phyloP scores from a whole-genome alignment of 2,888 invertebrate species.

The Drosophila barbarae region DNA sequence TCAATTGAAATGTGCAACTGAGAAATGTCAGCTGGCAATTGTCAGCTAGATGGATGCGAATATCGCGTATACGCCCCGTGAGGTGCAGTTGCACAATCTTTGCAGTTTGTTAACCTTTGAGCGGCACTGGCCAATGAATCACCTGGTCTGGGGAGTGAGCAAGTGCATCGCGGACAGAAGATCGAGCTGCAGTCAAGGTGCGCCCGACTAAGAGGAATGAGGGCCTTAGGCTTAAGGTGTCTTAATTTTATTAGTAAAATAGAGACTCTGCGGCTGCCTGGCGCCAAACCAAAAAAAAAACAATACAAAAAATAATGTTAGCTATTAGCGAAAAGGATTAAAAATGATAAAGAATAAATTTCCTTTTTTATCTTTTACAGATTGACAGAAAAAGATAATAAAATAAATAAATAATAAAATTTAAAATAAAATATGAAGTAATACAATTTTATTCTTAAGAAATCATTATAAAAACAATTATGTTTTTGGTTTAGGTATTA shows the following conservation, averaged over 20 bases:
- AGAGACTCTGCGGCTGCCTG: neutral
- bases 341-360: neutral
- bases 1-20: conserved; percentile 78
- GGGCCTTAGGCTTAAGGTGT: conserved; percentile 3
- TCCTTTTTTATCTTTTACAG: no score
- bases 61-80: conserved; percentile 62
- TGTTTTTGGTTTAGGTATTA: no score
- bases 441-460: no score
- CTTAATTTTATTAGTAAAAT: conserved; percentile 10
- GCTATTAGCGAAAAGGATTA: no score
- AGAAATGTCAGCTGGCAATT: conserved; percentile 75
- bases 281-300: conserved; percentile 4
- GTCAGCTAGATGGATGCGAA: conserved; percentile 70
- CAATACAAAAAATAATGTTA: neutral
- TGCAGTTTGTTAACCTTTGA: conserved; percentile 41
- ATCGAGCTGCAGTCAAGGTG: conserved; percentile 34
- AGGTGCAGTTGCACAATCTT: conserved; percentile 29
- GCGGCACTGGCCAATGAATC: conserved; percentile 22
- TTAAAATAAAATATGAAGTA: no score
- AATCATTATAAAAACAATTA: no score
- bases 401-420: no score
- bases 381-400: no score
- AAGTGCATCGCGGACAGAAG: conserved; percentile 24
- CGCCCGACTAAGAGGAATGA: conserved; percentile 35
- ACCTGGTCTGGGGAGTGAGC: conserved; percentile 17